Conservation (phyloP, 1,140 invertebrate species). For the Drosophila punjabiensis region DNA sequence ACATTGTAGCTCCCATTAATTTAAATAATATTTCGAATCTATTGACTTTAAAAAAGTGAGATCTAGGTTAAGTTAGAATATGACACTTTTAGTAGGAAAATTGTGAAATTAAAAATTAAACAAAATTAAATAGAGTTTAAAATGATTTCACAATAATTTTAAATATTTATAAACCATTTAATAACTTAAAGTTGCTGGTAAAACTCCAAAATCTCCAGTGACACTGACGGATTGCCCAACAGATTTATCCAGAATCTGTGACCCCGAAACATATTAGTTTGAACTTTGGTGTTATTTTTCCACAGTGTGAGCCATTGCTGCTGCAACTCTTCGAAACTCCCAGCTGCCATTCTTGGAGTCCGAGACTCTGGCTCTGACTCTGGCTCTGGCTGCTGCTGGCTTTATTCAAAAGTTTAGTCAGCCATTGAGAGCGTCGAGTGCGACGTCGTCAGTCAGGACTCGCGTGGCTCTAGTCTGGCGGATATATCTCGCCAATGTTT, state of each 20-base stretch:
- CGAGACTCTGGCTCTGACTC: slow-evolving; percentile 10
- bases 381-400: slow-evolving; percentile 41
- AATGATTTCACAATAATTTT: background rate
- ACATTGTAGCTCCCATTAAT: no score
- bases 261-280: slow-evolving; percentile 10
- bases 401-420: slow-evolving; percentile 83
- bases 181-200: background rate
- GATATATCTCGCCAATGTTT: slow-evolving; percentile 79
- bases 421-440: slow-evolving; percentile 71
- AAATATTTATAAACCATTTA: background rate
- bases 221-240: background rate
- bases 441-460: slow-evolving; percentile 74
- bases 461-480: slow-evolving; percentile 52
- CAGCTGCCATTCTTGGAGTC: slow-evolving; percentile 27
- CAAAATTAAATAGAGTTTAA: no score
- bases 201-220: background rate
- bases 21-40: no score
- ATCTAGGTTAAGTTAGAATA: no score
- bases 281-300: slow-evolving; percentile 19
- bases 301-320: slow-evolving; percentile 37
- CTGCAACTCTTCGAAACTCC: slow-evolving; percentile 47
- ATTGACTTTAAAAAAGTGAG: no score
- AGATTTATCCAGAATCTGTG: background rate
- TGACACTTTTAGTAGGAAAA: no score
- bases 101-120: no score